Evolutionary conservation across 2,888 invertebrate species (phyloP), one percentile per base, ranked within the genome.

Genomic region (Caenorhabditis plicata): DNA sequence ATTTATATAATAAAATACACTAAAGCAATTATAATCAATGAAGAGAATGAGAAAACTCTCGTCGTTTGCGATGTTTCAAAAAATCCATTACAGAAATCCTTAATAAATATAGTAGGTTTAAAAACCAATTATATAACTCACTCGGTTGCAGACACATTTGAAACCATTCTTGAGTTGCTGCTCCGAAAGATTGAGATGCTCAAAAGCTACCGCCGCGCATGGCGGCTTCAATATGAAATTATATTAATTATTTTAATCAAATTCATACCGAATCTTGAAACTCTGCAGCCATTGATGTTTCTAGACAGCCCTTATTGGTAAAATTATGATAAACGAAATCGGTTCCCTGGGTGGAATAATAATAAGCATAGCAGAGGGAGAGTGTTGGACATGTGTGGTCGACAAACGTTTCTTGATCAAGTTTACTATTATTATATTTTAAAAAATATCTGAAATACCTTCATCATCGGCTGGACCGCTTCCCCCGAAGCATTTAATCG

Each of bases 1-100:
- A n/a, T n/a, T n/a, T n/a, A n/a, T n/a, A n/a, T n/a, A n/a, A n/a
- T n/a, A n/a, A n/a, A n/a, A 5, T 33, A 5, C 5, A 9, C 15
- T 9, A 33, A 33, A 9, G 33, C 11, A 33, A 33, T 33, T 9
- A 25, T 27, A 25, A 41, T 25, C 4, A 25, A 7, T 11, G 19
- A 39, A 39, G n/a, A 19, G 15, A 39, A 19, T 11, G 11, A 39
- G 9, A 36, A 7, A 39, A 25, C 23, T 25, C 11, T 11, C 5
- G 26, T 25, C 17, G 4, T 4, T 32, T 2, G 3, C 11, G 13
- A 15, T 42, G 13, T 15, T 23, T 48, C 58, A 32, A 58, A 58
- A 17, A 35, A 39, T 29, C 53, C 54, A 27, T 60, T 60, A 40
- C 60, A 60, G 17, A 60, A 60, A 23, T 53, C 53, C 60, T 60